Percentiles rank a stretch among this genome's conserved stretches.
Evolutionary conservation across 2,113 vertebrate genomes (phyloP).

Genomic region (Gymnorhina tibicen): DNA sequence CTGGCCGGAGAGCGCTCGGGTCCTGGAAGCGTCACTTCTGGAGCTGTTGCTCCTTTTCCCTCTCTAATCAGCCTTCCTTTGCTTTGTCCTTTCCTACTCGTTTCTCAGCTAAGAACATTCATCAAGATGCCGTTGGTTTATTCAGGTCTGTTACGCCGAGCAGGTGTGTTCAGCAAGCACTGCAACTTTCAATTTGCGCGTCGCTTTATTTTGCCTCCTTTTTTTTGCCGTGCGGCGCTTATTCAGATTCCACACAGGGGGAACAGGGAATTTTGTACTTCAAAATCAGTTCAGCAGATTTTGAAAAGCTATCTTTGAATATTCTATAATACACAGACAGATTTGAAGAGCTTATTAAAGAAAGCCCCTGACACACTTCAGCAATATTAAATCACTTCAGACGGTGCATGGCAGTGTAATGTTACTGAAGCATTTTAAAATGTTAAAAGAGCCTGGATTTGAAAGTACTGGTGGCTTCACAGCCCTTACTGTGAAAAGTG

Average conservation of each 20-base stretch:
- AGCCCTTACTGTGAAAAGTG: conserved; percentile 61
- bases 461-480: conserved; percentile 67
- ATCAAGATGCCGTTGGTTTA: not conserved
- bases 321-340: conserved; percentile 67
- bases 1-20: rapidly evolving
- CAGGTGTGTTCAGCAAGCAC: not conserved
- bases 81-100: not conserved
- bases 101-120: not conserved
- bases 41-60: not conserved
- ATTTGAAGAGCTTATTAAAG: conserved; percentile 77
- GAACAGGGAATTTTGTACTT: conserved; percentile 31
- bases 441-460: conserved; percentile 68
- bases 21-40: not conserved
- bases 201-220: not conserved
- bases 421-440: conserved; percentile 77
- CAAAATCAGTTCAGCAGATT: conserved; percentile 19
- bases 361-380: conserved; percentile 75
- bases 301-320: conserved; percentile 64
- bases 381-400: conserved; percentile 76
- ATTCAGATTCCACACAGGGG: not conserved
- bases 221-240: rapidly evolving
- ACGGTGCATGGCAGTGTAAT: conserved; percentile 64
- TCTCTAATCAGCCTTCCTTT: not conserved
- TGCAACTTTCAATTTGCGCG: not conserved
- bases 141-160: not conserved